These are phyloP conservation scores for Symphodus melops DNA, from an alignment of 2,113 vertebrate genomes.

Conservation along the genomic window DNA sequence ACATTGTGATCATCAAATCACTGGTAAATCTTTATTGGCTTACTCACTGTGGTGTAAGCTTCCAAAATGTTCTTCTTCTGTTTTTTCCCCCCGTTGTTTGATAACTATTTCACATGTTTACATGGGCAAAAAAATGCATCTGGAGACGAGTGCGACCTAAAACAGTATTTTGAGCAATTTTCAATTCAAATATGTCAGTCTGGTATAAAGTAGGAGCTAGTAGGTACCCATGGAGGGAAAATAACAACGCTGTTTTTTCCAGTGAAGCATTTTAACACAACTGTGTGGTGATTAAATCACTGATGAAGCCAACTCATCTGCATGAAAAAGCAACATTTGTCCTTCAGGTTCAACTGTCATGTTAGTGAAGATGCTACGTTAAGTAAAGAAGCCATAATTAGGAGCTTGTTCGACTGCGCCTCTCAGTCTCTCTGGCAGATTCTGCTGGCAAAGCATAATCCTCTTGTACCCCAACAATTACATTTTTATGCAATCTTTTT, in stretches of 20 bases:
- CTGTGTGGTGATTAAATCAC: conserved; percentile 8
- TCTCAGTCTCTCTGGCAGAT: conserved; percentile 56
- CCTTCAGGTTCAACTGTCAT: conserved; percentile 3
- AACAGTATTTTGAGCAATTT: conserved; percentile 45
- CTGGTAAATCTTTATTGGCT: conserved; percentile 13
- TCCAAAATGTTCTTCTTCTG: background rate
- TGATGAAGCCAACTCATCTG: conserved; percentile 17
- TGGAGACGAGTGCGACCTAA: conserved; percentile 29
- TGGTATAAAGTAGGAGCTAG: conserved; percentile 21
- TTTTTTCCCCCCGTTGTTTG: background rate
- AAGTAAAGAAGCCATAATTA: conserved; percentile 61
- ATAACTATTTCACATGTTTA: conserved; percentile 32
- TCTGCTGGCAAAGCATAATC: conserved; percentile 59
- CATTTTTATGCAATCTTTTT: conserved; percentile 62
- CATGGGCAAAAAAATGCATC: conserved; percentile 7
- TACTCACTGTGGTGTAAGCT: background rate
- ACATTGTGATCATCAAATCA: conserved; percentile 19
- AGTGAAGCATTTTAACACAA: conserved; percentile 12
- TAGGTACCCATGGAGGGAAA: conserved; percentile 27
- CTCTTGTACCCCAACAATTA: conserved; percentile 52
- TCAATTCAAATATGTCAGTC: conserved; percentile 53
- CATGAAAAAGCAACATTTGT: background rate
- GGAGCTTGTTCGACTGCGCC: conserved; percentile 42
- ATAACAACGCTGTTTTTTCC: background rate
- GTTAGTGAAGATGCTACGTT: conserved; percentile 43